phyloP scores from a whole-genome alignment of 2,113 vertebrate species.

The Prionailurus viverrinus region DNA sequence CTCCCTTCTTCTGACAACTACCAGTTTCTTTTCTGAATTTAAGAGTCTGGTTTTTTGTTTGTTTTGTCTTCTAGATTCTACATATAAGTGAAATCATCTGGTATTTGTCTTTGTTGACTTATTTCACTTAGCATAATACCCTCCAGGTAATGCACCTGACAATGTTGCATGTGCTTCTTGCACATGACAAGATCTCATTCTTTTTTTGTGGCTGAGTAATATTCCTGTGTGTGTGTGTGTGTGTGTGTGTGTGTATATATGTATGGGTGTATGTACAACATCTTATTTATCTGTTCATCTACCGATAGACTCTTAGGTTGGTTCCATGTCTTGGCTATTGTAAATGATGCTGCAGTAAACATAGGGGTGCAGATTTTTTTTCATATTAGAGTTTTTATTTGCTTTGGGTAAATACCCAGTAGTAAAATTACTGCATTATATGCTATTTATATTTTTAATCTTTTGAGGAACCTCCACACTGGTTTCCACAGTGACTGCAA shows the following conservation, averaged over 20 bases:
- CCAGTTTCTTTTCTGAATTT: background rate
- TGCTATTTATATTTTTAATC: background rate
- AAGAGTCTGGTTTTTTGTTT: background rate
- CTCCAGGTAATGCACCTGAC: background rate
- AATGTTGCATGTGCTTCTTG: background rate
- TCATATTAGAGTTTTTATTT: background rate
- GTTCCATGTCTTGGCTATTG: background rate
- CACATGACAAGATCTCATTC: background rate
- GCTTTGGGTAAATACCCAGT: background rate
- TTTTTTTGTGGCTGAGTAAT: background rate
- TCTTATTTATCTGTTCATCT: background rate
- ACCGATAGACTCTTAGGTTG: background rate
- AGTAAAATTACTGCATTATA: background rate
- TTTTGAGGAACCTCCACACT: background rate
- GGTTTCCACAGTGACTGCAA: background rate
- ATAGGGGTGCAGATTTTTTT: background rate
- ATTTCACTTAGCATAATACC: background rate
- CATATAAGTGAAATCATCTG: background rate
- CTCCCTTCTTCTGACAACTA: background rate
- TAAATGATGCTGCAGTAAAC: background rate
- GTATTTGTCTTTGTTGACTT: background rate
- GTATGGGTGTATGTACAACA: background rate
- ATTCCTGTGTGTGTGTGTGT: background rate
- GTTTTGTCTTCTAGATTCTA: background rate
- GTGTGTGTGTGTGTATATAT: background rate